Base-by-base conservation (phyloP, 2,113 vertebrate genomes). In the Ciconia maguari region DNA sequence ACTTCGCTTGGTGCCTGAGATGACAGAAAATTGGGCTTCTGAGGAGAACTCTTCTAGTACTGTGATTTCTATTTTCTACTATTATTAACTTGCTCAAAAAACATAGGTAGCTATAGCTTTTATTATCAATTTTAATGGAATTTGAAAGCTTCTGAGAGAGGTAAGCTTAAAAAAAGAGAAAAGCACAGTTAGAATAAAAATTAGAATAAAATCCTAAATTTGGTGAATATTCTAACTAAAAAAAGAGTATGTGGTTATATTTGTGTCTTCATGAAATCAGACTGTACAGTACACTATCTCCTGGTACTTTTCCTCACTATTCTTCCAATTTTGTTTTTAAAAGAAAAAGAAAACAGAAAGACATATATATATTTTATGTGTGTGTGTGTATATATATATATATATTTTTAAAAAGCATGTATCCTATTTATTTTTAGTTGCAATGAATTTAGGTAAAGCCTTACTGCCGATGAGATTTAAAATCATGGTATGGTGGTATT, bases 51-150 rank as follows among this genome's bases (percentile, higher is more conserved):
- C 69, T 78, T 64, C 48, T 76, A 94, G 82, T 97, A 93, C 96
- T 96, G 94, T 96, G 96, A 89, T 93, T 94, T 91, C 60, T 94
- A 84, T 88, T 95, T 97, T 96, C 61, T 96, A 79, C 82, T 87
- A 17, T 93, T 87, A 88, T 83, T 93, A 93, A 83, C 70, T 94
- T 1, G 18, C 58, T 96, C 10, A 83, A 71, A 87, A 97, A 83
- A 25, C 20, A 27, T 87, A 87, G 54, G 27, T 92, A 95, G 79
- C 61, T 89, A 12, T 83, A 93, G 77, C 49, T 94, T 95, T 92
- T 86, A 60, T 87, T 92, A 65, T 41, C 9, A 54, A 8, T 70
- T 79, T 83, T 66, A 89, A 52, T 90, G 55, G 13, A 51, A 70
- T 80, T 66, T 87, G 41, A 84, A 89, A 78, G 49, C 84, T 97